These are phyloP conservation scores for Philereme vetulata DNA, from an alignment of 2,888 invertebrate genomes.

Conservation along the genomic window DNA sequence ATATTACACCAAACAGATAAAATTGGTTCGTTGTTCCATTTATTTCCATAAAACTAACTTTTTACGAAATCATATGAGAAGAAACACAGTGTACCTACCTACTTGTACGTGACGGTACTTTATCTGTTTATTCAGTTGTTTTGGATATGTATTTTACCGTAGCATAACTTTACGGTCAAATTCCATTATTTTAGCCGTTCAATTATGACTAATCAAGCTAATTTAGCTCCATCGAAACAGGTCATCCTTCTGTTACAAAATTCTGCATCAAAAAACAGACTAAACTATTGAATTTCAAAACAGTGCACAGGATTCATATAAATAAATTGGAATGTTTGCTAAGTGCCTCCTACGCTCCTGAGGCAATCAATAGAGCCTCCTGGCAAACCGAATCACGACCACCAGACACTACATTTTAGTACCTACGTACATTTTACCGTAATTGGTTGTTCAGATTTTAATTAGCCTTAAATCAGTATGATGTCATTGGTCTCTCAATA, in stretches of 20 bases:
- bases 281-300: background rate
- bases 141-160: too few species aligned
- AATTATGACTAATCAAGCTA: constrained; percentile 47
- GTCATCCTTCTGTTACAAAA: constrained; percentile 21
- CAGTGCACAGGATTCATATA: background rate
- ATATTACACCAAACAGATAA: too few species aligned
- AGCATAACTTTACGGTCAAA: too few species aligned
- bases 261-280: too few species aligned
- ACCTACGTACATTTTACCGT: too few species aligned
- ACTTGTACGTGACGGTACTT: too few species aligned
- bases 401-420: constrained; percentile 9
- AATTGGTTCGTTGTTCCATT: too few species aligned
- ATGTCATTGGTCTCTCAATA: constrained; percentile 13
- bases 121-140: too few species aligned
- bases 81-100: too few species aligned
- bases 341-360: constrained; percentile 22
- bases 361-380: constrained; percentile 16
- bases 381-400: constrained; percentile 19
- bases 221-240: constrained; percentile 40
- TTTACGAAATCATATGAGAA: too few species aligned
- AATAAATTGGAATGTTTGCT: constrained; percentile 17
- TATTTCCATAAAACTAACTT: too few species aligned
- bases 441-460: constrained; percentile 15
- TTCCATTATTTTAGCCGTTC: background rate
- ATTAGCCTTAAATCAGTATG: constrained; percentile 8